These are phyloP conservation scores for Temnothorax ravouxi DNA, from an alignment of 2,888 invertebrate genomes.

Conservation along the genomic window DNA sequence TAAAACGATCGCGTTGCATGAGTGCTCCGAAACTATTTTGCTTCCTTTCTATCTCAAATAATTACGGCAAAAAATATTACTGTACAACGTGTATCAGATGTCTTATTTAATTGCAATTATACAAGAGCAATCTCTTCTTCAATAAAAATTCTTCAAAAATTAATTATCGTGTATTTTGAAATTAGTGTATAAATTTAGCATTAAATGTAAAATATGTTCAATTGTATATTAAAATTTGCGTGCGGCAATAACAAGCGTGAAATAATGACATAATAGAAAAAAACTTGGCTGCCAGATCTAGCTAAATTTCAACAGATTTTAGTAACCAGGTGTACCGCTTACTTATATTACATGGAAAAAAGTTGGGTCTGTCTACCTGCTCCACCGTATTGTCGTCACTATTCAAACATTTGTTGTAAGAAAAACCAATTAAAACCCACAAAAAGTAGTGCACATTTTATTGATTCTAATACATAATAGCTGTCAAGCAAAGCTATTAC, in stretches of 20 bases:
- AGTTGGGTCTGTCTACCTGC: conserved; percentile 37
- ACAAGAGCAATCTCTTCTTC: not conserved
- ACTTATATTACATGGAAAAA: conserved; percentile 22
- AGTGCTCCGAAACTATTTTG: not conserved
- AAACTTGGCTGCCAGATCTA: no score
- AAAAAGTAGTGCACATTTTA: not conserved
- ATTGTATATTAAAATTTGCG: no score
- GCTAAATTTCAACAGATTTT: not conserved
- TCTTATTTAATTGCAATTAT: not conserved
- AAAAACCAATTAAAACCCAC: not conserved
- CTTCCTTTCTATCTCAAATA: not conserved
- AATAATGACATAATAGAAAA: no score
- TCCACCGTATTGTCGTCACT: conserved; percentile 30
- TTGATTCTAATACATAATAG: not conserved
- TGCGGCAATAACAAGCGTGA: no score
- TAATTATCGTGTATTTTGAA: not conserved
- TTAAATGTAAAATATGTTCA: no score
- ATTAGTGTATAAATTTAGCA: no score
- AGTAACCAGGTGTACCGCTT: not conserved
- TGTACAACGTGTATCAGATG: not conserved
- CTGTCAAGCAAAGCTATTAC: not conserved
- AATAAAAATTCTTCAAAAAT: not conserved
- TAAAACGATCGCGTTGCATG: not conserved
- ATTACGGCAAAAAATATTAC: not conserved
- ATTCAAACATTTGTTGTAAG: conserved; percentile 35